Base-by-base conservation (phyloP, 2,888 invertebrate genomes). In the Drosophila recens region DNA sequence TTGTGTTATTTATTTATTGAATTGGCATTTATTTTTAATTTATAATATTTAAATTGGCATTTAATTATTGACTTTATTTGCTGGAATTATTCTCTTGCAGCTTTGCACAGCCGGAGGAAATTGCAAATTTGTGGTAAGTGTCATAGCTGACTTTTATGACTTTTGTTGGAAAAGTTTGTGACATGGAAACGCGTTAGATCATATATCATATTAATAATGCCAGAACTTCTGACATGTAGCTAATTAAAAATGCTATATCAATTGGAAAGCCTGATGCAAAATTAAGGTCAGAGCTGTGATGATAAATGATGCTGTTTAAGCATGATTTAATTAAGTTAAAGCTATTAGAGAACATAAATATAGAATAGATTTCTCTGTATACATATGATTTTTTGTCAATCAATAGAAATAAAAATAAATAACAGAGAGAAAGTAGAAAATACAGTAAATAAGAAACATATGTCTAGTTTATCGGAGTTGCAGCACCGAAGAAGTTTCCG, bases 51-150 rank as follows among this genome's bases (percentile, higher is more conserved):
- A 30, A 71, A 63, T 52, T 48, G 42, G 15, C 20, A 45, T 52
- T 79, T 53, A 54, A 67, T 56, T 65, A 48, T 58, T 48, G 23
- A 48, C 42, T 51, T 56, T 8, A 30, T 45, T 48, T 33, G 27
- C 20, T 34, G 38, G 33, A 33, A 30, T 48, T 56, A 38, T 38
- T 62, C 20, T 49, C 17, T 75, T 72, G 40, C 72, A 76, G 72
- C 4, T 42, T 63, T 54, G 20, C 36, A 23, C 69, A 64, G 57
- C 53, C 54, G 66, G 33, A 36, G 46, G 57, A 52, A 72, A 71
- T 69, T 65, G 64, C 43, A 63, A 67, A 53, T 59, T 59, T 76
- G 75, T 67, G 85, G 82, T 75, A 65, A 82, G 82, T 70, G 33
- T 40, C 48, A 48, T 4, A 27, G 34, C 30, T 27, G 49, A 59